phyloP scores from a whole-genome alignment of 2,113 vertebrate genomes.

The Talpa occidentalis region DNA sequence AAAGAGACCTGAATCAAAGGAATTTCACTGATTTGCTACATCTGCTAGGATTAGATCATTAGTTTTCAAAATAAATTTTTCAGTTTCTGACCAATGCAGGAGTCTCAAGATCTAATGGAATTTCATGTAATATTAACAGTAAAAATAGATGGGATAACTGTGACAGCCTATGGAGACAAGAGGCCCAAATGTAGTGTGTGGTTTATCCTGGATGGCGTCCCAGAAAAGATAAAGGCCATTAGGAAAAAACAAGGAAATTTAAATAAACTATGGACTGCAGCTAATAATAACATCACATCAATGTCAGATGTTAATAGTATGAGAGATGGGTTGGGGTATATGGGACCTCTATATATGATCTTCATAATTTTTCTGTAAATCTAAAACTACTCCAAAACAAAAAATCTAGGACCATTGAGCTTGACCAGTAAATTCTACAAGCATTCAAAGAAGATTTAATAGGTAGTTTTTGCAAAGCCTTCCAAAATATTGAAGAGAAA shows the following conservation, averaged over 20 bases:
- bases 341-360: not conserved
- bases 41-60: not conserved
- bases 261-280: not conserved
- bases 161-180: not conserved
- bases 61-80: not conserved
- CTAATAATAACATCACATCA: not conserved
- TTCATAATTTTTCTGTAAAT: constrained; percentile 20
- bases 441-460: not conserved
- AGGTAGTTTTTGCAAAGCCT: not conserved
- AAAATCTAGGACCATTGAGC: not conserved
- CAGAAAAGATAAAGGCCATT: not conserved
- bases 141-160: not conserved
- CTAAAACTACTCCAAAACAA: not conserved
- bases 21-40: constrained; percentile 10
- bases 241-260: not conserved
- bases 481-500: not conserved
- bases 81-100: not conserved
- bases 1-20: not conserved
- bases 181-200: not conserved
- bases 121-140: not conserved
- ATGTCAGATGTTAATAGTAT: not conserved
- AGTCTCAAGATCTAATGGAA: not conserved
- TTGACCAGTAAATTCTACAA: not conserved
- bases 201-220: not conserved
- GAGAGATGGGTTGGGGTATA: not conserved